phyloP scores from a whole-genome alignment of 2,888 invertebrate genomes.

The Melanchra persicariae region DNA sequence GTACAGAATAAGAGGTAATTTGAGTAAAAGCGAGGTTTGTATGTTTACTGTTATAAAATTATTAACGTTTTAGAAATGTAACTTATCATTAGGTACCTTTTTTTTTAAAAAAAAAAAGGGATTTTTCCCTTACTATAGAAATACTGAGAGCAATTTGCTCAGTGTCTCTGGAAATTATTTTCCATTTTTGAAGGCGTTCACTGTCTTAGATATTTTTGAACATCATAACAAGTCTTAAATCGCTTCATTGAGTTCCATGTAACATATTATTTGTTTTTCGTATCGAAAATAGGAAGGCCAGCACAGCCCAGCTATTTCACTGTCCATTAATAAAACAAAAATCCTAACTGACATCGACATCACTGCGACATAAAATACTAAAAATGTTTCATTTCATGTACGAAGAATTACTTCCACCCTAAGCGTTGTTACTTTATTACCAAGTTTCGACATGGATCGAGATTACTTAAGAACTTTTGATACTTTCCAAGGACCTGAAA shows the following conservation, averaged over 20 bases:
- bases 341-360: constrained; percentile 30
- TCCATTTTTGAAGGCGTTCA: too few relatives aligned
- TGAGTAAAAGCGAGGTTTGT: background rate
- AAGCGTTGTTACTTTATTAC: constrained; percentile 80
- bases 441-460: constrained; percentile 80
- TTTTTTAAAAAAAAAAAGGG: too few relatives aligned
- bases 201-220: too few relatives aligned
- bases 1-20: background rate
- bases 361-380: constrained; percentile 39
- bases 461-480: constrained; percentile 80
- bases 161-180: too few relatives aligned
- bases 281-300: too few relatives aligned
- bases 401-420: constrained; percentile 59
- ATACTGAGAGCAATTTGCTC: too few relatives aligned
- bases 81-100: too few relatives aligned
- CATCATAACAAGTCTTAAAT: too few relatives aligned
- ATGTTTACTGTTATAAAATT: background rate
- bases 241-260: too few relatives aligned
- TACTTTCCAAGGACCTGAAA: constrained; percentile 73
- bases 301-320: too few relatives aligned
- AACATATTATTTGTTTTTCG: too few relatives aligned
- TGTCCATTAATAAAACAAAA: background rate
- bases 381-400: constrained; percentile 71
- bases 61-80: background rate
- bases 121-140: too few relatives aligned